Conservation (phyloP, 1,140 invertebrate species). For the Nixonia krombeini region DNA sequence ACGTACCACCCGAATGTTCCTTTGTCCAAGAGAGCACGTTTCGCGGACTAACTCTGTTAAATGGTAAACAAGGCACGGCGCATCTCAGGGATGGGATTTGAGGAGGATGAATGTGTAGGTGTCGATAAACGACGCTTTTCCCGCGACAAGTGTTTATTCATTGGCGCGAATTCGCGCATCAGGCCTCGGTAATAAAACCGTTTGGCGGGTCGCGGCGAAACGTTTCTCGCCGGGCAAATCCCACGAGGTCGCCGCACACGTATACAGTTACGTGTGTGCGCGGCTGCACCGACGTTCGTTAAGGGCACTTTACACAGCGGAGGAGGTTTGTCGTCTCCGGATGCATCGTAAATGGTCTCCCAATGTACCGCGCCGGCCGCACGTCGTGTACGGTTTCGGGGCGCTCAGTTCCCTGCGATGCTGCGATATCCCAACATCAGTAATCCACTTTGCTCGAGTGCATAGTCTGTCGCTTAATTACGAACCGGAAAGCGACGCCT, state of each 20-base stretch:
- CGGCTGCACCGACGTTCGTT: background rate
- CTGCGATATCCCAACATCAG: slow-evolving; percentile 6
- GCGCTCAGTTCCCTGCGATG: slow-evolving; percentile 2
- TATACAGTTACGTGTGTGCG: too few relatives aligned
- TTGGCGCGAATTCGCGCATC: too few relatives aligned
- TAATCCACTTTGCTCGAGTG: slow-evolving; percentile 10
- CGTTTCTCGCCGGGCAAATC: too few relatives aligned
- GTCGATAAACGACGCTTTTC: too few relatives aligned
- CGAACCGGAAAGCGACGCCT: background rate
- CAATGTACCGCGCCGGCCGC: background rate
- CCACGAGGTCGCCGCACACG: too few relatives aligned
- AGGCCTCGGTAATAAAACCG: background rate
- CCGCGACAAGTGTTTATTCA: too few relatives aligned
- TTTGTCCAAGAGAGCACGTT: too few relatives aligned
- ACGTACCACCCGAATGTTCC: too few relatives aligned
- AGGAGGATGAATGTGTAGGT: too few relatives aligned
- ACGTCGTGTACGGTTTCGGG: slow-evolving; percentile 7
- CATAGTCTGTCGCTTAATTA: slow-evolving; percentile 12
- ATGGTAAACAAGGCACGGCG: too few relatives aligned
- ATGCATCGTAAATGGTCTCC: slow-evolving; percentile 2
- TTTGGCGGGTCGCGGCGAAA: background rate
- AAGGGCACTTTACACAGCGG: background rate
- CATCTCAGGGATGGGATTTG: too few relatives aligned
- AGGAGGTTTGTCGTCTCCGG: slow-evolving; percentile 3
- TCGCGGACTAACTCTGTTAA: too few relatives aligned